Evolutionary conservation across 2,888 invertebrate genomes (phyloP).

Genomic region (Pseudanteris insignis): DNA sequence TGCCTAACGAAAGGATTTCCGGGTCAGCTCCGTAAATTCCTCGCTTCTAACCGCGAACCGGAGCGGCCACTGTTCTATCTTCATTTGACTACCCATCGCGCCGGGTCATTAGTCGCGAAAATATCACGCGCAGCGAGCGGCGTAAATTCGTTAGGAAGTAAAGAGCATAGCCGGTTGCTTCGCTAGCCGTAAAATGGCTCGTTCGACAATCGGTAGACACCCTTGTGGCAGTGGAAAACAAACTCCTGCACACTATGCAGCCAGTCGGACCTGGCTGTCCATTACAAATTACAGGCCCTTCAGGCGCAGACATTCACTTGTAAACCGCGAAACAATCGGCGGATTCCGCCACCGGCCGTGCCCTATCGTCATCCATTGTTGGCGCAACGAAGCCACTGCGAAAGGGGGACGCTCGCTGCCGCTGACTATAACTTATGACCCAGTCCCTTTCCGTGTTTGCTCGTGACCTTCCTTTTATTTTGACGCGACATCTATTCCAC

Average conservation of each 20-base stretch:
- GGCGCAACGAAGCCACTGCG: constrained; percentile 24
- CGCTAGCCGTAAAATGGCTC: too few relatives aligned
- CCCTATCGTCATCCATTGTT: constrained; percentile 33
- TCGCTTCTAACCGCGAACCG: too few relatives aligned
- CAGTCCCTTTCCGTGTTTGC: constrained; percentile 42
- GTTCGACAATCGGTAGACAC: too few relatives aligned
- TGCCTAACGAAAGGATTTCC: too few relatives aligned
- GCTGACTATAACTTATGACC: constrained; percentile 47
- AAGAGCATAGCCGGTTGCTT: too few relatives aligned
- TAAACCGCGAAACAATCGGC: constrained; percentile 55
- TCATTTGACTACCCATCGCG: too few relatives aligned
- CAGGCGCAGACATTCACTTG: constrained; percentile 58
- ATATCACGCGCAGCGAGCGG: too few relatives aligned
- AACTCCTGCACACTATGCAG: constrained; percentile 17
- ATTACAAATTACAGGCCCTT: constrained; percentile 56
- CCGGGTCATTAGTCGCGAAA: too few relatives aligned
- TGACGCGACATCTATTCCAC: constrained; percentile 15
- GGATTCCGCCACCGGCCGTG: constrained; percentile 36
- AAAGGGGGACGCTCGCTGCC: constrained; percentile 29
- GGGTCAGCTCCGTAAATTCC: too few relatives aligned
- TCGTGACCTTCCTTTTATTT: constrained; percentile 25
- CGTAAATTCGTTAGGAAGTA: too few relatives aligned
- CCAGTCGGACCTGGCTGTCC: constrained; percentile 23
- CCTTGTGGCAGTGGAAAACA: constrained; percentile 32
- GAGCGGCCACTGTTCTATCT: too few relatives aligned